phyloP scores from a whole-genome alignment of 2,888 invertebrate genomes.

The Hyposoter dolosus region DNA sequence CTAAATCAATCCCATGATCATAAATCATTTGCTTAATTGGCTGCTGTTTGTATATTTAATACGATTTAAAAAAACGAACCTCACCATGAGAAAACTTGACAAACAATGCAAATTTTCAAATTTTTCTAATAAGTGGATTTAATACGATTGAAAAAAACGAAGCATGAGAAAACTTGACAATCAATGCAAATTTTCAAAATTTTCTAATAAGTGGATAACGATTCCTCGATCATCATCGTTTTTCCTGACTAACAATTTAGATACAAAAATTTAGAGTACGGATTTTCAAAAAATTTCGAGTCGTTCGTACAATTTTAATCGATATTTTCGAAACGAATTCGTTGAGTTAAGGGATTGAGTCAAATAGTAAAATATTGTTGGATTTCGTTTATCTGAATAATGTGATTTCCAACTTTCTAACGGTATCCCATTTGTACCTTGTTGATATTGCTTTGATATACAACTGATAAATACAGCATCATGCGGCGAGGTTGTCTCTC shows the following conservation, averaged over 20 bases:
- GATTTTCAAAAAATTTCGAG: too few species aligned
- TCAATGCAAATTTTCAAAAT: neutral
- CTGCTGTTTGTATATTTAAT: conserved; percentile 13
- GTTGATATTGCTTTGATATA: conserved; percentile 18
- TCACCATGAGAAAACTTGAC: neutral
- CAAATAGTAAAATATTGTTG: neutral
- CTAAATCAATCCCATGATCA: conserved; percentile 23
- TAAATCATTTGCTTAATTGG: conserved; percentile 39
- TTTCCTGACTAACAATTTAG: too few species aligned
- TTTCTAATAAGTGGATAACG: neutral
- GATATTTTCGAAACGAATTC: neutral
- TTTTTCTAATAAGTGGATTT: neutral
- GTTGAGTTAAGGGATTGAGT: neutral
- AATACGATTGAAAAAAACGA: conserved; percentile 24
- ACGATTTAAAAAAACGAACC: conserved; percentile 20
- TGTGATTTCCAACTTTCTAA: neutral
- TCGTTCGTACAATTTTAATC: neutral
- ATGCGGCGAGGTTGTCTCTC: conserved; percentile 1
- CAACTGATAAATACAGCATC: conserved; percentile 32
- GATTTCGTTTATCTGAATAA: neutral
- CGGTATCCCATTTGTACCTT: neutral
- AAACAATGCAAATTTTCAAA: neutral
- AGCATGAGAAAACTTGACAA: neutral
- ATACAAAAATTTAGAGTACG: too few species aligned
- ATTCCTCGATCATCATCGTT: too few species aligned